phyloP scores from a whole-genome alignment of 1,140 invertebrate species.

The Lethocerus indicus region DNA sequence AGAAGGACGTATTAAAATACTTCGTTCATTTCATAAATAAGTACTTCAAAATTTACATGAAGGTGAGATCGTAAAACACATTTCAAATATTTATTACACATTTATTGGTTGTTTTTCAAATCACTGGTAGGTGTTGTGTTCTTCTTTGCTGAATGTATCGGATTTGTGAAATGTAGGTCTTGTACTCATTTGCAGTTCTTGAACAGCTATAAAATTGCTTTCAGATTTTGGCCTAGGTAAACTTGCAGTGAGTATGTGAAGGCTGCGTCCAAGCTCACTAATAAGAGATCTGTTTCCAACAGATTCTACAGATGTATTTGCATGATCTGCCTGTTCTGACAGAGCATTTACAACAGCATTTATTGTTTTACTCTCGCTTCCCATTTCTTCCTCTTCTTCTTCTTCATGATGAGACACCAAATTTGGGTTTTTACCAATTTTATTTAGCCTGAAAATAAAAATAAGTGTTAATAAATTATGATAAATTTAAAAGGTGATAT shows the following conservation, averaged over 20 bases:
- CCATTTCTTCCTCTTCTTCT: slow-evolving; percentile 37
- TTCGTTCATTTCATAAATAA: too few relatives aligned
- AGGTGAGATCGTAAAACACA: too few relatives aligned
- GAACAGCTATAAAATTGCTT: slow-evolving; percentile 52
- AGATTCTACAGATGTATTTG: slow-evolving; percentile 55
- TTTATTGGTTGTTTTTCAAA: slow-evolving; percentile 32
- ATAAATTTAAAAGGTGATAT: neutral
- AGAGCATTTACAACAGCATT: slow-evolving; percentile 81
- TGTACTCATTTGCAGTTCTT: slow-evolving; percentile 33
- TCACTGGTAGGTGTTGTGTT: slow-evolving; percentile 45
- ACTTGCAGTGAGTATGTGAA: slow-evolving; percentile 22
- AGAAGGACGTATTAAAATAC: too few relatives aligned
- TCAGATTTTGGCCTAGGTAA: slow-evolving; percentile 66
- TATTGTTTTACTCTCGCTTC: slow-evolving; percentile 76
- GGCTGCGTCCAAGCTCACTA: slow-evolving; percentile 38
- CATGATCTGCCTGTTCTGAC: slow-evolving; percentile 71
- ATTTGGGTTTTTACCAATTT: slow-evolving; percentile 96
- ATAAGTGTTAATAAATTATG: slow-evolving; percentile 11
- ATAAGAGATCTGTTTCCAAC: slow-evolving; percentile 27
- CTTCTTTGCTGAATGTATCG: slow-evolving; percentile 48
- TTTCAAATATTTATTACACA: neutral
- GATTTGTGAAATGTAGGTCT: slow-evolving; percentile 59
- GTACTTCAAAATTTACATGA: too few relatives aligned
- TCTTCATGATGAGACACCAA: slow-evolving; percentile 83
- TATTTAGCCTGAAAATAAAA: slow-evolving; percentile 60